phyloP scores from a whole-genome alignment of 2,888 invertebrate genomes.

The Lomographa bimaculata region DNA sequence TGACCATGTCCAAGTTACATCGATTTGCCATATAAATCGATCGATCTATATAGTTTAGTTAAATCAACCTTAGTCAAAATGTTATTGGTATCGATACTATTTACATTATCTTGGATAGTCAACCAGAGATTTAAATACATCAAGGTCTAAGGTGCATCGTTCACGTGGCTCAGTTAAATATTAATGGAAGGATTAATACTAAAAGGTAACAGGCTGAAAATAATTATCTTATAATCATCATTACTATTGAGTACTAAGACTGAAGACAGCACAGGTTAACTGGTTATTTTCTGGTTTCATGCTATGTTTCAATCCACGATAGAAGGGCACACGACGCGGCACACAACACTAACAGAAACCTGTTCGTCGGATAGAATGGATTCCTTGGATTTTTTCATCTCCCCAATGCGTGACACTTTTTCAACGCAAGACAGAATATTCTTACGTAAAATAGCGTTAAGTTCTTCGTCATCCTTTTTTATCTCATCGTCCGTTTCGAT shows the following conservation, averaged over 20 bases:
- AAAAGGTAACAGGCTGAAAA: conserved; percentile 10
- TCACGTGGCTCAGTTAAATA: conserved; percentile 11
- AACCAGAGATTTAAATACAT: no score
- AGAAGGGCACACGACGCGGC: conserved; percentile 57
- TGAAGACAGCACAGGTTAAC: no score
- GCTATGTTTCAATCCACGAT: conserved; percentile 55
- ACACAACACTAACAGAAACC: conserved; percentile 70
- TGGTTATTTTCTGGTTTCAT: conserved; percentile 44
- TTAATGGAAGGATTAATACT: conserved; percentile 9
- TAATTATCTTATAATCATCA: conserved; percentile 1
- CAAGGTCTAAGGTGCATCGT: no score
- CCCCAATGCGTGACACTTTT: conserved; percentile 73
- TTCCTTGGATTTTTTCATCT: conserved; percentile 65
- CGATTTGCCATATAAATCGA: no score
- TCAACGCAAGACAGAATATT: conserved; percentile 75
- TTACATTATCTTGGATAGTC: no score
- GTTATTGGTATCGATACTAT: no score
- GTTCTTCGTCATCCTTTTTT: conserved; percentile 55
- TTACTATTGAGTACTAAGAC: no score
- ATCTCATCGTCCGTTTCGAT: conserved; percentile 42
- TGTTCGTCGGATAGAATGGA: conserved; percentile 53
- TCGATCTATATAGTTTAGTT: no score
- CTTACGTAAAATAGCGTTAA: conserved; percentile 65
- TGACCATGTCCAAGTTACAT: no score
- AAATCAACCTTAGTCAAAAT: no score